Percentiles rank a stretch among this genome's conserved stretches.
Conservation (phyloP, 2,888 invertebrate genomes). For the Acanthosepion esculentum region DNA sequence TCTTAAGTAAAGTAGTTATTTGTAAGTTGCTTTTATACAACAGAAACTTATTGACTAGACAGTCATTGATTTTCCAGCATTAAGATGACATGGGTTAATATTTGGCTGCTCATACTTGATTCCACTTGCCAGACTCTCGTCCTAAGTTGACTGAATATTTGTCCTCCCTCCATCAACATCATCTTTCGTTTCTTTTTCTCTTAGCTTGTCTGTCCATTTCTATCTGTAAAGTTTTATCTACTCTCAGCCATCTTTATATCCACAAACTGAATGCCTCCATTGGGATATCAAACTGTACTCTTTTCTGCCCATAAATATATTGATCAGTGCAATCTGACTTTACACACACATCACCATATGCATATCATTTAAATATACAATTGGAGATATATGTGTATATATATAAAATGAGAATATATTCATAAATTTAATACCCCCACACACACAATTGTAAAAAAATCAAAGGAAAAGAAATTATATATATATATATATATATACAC, state of each 20-base stretch:
- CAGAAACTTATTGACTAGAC: constrained; percentile 33
- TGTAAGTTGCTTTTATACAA: constrained; percentile 12
- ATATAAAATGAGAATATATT: background rate
- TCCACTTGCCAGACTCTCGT: constrained; percentile 4
- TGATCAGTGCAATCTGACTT: background rate
- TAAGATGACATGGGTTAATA: constrained; percentile 33
- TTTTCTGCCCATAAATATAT: background rate
- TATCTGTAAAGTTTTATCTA: background rate
- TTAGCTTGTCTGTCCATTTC: background rate
- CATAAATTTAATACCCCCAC: background rate
- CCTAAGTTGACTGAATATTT: background rate
- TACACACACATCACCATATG: background rate
- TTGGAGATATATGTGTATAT: no score
- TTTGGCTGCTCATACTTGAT: background rate
- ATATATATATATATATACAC: no score
- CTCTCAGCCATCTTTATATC: constrained; percentile 33
- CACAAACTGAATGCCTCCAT: background rate
- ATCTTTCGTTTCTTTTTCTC: no score
- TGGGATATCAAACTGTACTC: background rate
- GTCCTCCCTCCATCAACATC: background rate
- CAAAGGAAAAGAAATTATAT: no score
- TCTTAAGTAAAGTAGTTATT: constrained; percentile 8
- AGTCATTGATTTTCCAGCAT: constrained; percentile 33
- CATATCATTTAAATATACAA: background rate
- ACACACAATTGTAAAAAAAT: no score